Evolutionary conservation across 2,797 vertebrate species (phyloP).

Genomic region (Sebastes dallii): DNA sequence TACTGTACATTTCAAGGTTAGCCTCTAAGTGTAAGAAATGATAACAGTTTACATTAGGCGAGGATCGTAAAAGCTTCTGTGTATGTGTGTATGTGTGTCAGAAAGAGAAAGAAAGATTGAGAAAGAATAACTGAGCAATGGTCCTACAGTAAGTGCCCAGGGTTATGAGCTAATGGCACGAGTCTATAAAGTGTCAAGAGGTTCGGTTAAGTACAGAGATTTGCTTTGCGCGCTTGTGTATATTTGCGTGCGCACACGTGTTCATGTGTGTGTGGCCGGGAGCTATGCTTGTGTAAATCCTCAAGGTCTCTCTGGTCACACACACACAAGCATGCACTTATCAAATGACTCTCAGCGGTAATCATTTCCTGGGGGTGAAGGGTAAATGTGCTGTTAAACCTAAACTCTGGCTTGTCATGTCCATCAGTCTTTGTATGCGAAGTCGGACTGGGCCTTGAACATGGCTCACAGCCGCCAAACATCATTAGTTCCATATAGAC

Average conservation of each 20-base stretch:
- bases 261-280: not conserved
- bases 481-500: conserved; percentile 30
- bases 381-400: conserved; percentile 64
- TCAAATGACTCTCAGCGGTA: conserved; percentile 61
- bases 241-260: not conserved
- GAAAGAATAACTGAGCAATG: conserved; percentile 21
- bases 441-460: conserved; percentile 45
- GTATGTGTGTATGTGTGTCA: not conserved
- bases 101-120: not conserved
- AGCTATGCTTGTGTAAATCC: conserved; percentile 17
- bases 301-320: conserved; percentile 63
- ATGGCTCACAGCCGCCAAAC: conserved; percentile 32
- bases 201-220: conserved; percentile 24
- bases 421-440: conserved; percentile 54
- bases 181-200: conserved; percentile 46
- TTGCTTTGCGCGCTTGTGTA: conserved; percentile 11
- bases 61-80: conserved; percentile 2
- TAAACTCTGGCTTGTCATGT: conserved; percentile 53
- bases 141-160: conserved; percentile 10
- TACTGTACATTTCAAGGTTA: conserved; percentile 63
- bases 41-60: conserved; percentile 34
- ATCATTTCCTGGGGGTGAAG: conserved; percentile 63
- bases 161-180: conserved; percentile 37
- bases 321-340: conserved; percentile 43
- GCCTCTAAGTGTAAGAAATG: conserved; percentile 61